Evolutionary conservation across 2,113 vertebrate species (phyloP).

Genomic region (Mormyrus lacerda): DNA sequence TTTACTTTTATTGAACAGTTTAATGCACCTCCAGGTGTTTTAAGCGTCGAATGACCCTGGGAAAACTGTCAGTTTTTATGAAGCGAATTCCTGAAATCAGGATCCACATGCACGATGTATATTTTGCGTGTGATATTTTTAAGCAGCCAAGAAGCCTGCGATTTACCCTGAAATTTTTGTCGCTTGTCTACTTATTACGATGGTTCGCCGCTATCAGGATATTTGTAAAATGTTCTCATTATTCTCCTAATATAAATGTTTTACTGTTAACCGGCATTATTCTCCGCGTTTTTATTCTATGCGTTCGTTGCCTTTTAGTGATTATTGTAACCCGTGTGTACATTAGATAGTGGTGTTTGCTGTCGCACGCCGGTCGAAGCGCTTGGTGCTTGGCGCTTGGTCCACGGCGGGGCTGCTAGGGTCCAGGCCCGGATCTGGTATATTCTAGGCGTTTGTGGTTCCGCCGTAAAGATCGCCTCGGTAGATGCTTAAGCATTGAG

Average conservation of each 20-base stretch:
- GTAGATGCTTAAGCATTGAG: slow-evolving; percentile 39
- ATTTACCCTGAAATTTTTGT: background rate
- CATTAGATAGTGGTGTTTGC: slow-evolving; percentile 18
- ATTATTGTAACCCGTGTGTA: background rate
- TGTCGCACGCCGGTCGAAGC: background rate
- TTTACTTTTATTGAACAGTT: slow-evolving; percentile 16
- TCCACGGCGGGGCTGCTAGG: background rate
- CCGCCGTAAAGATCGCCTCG: slow-evolving; percentile 33
- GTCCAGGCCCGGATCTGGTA: background rate
- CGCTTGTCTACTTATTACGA: background rate
- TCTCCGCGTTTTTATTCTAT: background rate
- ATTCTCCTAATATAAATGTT: background rate
- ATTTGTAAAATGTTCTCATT: background rate
- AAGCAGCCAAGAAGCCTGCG: background rate
- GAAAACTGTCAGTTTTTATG: background rate
- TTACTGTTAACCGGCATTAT: background rate
- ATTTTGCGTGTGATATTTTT: background rate
- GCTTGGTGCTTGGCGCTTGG: background rate
- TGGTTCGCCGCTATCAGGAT: background rate
- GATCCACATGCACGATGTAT: background rate
- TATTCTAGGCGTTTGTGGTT: background rate
- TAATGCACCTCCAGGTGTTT: background rate
- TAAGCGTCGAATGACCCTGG: background rate
- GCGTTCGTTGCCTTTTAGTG: background rate
- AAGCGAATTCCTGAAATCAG: background rate